These are phyloP conservation scores for Poecilia wingei DNA, from an alignment of 2,797 vertebrate species.

Conservation along the genomic window DNA sequence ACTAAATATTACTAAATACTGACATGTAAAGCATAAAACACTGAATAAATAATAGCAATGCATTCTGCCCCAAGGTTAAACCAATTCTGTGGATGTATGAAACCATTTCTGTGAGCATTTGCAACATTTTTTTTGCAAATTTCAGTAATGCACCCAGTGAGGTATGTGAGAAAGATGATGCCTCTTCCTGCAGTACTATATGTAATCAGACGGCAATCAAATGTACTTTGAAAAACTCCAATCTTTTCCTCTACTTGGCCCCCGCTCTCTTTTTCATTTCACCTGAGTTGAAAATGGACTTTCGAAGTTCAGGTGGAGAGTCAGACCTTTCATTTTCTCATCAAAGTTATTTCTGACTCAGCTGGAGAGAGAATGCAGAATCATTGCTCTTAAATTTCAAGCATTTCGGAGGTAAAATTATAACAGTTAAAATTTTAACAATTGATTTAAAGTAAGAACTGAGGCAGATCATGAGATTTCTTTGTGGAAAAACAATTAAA, in stretches of 20 bases:
- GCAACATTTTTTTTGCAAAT: neutral
- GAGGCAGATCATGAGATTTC: neutral
- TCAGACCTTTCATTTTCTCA: conserved; percentile 35
- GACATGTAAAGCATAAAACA: conserved; percentile 11
- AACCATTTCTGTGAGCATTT: conserved; percentile 8
- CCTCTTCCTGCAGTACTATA: conserved; percentile 44
- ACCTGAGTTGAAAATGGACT: conserved; percentile 40
- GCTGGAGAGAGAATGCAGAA: conserved; percentile 13
- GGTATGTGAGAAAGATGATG: conserved; percentile 26
- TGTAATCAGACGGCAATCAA: conserved; percentile 73
- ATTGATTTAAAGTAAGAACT: conserved; percentile 1
- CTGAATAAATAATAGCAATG: neutral
- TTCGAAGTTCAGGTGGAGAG: conserved; percentile 37
- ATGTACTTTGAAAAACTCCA: conserved; percentile 37
- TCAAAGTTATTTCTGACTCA: conserved; percentile 14
- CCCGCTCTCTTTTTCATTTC: conserved; percentile 24
- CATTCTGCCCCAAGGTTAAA: conserved; percentile 11
- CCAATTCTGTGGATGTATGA: conserved; percentile 16
- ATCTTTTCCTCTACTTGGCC: conserved; percentile 17
- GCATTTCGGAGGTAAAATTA: neutral
- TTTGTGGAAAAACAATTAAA: neutral
- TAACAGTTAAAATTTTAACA: neutral
- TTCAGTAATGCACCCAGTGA: conserved; percentile 19
- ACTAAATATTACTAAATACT: conserved; percentile 10
- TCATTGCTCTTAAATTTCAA: conserved; percentile 8